Evolutionary conservation across 2,797 vertebrate species (phyloP).

Genomic region (Tragopan temminckii): DNA sequence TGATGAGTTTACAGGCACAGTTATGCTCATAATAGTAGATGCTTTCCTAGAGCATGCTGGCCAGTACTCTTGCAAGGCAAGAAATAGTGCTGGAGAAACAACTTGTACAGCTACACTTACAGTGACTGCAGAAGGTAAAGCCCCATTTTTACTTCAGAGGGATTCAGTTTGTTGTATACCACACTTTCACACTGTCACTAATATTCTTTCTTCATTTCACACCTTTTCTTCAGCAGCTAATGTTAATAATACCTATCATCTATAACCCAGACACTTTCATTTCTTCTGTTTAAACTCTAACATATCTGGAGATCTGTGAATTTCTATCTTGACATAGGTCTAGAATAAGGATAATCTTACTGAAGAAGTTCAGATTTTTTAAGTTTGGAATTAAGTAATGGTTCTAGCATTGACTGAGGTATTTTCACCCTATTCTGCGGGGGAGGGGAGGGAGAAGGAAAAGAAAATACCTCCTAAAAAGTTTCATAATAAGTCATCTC

Average conservation of each 20-base stretch:
- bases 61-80: constrained; percentile 92
- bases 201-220: constrained; percentile 60
- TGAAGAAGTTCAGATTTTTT: neutral
- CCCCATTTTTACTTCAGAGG: constrained; percentile 71
- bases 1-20: constrained; percentile 90
- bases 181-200: constrained; percentile 75
- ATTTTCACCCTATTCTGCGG: neutral
- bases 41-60: constrained; percentile 92
- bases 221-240: constrained; percentile 49
- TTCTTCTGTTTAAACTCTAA: constrained; percentile 20
- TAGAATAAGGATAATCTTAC: neutral
- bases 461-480: neutral
- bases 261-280: constrained; percentile 48
- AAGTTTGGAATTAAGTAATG: neutral
- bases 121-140: constrained; percentile 92
- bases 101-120: constrained; percentile 89
- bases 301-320: neutral
- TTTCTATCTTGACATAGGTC: neutral
- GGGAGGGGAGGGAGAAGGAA: neutral
- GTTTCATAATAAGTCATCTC: neutral
- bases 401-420: constrained; percentile 14
- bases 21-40: constrained; percentile 94
- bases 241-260: constrained; percentile 44
- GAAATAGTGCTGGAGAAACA: constrained; percentile 90
- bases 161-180: constrained; percentile 77